A percentile compares a stretch with the other conserved stretches of the same genome.
These are phyloP conservation scores for Neoitamus cyanurus DNA, from an alignment of 2,888 invertebrate genomes.

Conservation along the genomic window DNA sequence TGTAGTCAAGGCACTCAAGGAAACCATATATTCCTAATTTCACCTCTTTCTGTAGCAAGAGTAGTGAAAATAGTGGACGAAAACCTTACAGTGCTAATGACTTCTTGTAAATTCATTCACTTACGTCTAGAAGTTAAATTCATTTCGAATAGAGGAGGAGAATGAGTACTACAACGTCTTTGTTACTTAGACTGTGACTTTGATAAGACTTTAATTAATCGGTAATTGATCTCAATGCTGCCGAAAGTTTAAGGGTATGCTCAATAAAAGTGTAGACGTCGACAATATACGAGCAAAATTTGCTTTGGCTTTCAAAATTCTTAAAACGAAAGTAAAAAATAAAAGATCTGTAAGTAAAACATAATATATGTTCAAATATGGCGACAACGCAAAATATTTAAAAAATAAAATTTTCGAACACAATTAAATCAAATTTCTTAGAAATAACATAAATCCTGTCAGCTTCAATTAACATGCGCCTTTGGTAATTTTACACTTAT, in stretches of 20 bases:
- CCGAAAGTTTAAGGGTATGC: not conserved
- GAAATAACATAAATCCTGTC: conserved; percentile 24
- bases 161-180: not conserved
- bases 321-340: not conserved
- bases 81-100: conserved; percentile 1
- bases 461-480: conserved; percentile 34
- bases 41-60: not conserved
- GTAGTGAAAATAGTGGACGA: not conserved
- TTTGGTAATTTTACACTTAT: conserved; percentile 39
- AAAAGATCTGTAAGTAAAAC: not conserved
- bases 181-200: not conserved
- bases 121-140: not conserved
- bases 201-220: too few species aligned
- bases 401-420: conserved; percentile 13
- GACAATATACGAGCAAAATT: not conserved
- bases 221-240: too few species aligned
- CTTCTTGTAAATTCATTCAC: not conserved
- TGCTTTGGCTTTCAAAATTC: not conserved
- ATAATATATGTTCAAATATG: conserved; percentile 15
- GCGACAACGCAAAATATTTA: conserved; percentile 12
- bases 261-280: not conserved
- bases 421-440: conserved; percentile 3
- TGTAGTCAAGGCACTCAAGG: not conserved
- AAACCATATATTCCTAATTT: not conserved
- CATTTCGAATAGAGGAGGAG: not conserved